Base-by-base conservation (phyloP, 1,140 invertebrate species). In the Macrocentrus cingulum region DNA sequence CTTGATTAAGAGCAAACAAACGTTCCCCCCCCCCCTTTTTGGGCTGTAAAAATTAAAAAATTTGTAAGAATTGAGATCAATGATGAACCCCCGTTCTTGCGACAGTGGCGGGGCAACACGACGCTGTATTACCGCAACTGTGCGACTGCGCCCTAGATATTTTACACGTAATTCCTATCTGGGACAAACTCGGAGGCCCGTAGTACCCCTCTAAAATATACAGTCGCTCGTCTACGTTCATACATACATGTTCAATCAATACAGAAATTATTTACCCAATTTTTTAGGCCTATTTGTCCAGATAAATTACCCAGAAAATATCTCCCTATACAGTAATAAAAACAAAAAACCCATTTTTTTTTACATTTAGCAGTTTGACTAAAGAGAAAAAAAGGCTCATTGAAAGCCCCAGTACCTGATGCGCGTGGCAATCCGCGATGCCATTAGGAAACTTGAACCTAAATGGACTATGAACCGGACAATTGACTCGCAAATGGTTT, bases 381-480 rank as follows among this genome's bases (percentile, higher is more conserved):
- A 34, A 34, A 34, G n/a, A n/a, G n/a, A 29, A 29, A 29, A 29
- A 5, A 11, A 6, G 20, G 19, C 22, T 1, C 46, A 3, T 25
- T 8, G 16, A 29, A n/a, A n/a, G n/a, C n/a, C n/a, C 37, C 13
- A 55, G 68, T 80, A 84, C 82, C 83, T 83, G 81, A 66, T 84
- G 83, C 37, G 75, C 68, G 63, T 80, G 77, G 62, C 79, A 83
- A 39, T 83, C 81, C 7, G 75, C 71, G 15, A 75, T 79, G 29
- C 83, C 84, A 69, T 85, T 85, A 44, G 79, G 77, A 66, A 81
- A 83, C 62, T 84, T 80, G 69, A 83, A 85, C 3, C 85, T 73
- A 67, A 84, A 86, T 0, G 85, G 85, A 60, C 84, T 86, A 69
- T 87, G 85, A 49, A 87, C 84, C 22, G 85, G 85, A 65, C 85